Conservation (phyloP, 2,797 vertebrate species). For the Eutrigla gurnardus region DNA sequence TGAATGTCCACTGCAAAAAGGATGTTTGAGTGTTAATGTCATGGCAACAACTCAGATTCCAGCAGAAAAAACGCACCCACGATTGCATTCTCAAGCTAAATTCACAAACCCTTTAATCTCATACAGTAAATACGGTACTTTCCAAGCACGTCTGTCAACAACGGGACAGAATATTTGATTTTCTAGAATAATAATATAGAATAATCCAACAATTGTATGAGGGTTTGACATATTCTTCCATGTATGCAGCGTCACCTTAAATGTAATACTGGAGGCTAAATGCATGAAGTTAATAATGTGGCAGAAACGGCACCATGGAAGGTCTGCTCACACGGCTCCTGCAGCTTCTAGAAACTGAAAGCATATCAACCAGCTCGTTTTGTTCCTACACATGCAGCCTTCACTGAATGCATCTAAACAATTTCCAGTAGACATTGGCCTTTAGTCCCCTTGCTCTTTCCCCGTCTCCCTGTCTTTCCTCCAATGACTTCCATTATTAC, state of each 20-base stretch:
- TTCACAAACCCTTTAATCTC: constrained; percentile 1
- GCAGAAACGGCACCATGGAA: not conserved
- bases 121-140: not conserved
- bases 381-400: constrained; percentile 18
- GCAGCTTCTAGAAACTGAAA: constrained; percentile 4
- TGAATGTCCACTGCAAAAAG: not conserved
- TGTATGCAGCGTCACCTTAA: not conserved
- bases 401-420: constrained; percentile 28
- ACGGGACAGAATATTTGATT: no score
- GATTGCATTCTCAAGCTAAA: not conserved
- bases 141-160: not conserved
- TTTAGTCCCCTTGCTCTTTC: constrained; percentile 48
- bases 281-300: not conserved
- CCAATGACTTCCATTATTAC: constrained; percentile 57
- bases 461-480: constrained; percentile 48
- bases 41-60: not conserved
- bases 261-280: not conserved
- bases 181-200: not conserved
- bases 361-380: constrained; percentile 31
- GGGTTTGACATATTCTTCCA: not conserved
- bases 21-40: not conserved
- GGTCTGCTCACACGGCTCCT: not conserved
- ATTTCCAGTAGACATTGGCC: constrained; percentile 54
- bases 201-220: not conserved
- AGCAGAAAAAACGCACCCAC: not conserved